Evolutionary conservation across 2,888 invertebrate species (phyloP).

Genomic region (Cantharis rufa): DNA sequence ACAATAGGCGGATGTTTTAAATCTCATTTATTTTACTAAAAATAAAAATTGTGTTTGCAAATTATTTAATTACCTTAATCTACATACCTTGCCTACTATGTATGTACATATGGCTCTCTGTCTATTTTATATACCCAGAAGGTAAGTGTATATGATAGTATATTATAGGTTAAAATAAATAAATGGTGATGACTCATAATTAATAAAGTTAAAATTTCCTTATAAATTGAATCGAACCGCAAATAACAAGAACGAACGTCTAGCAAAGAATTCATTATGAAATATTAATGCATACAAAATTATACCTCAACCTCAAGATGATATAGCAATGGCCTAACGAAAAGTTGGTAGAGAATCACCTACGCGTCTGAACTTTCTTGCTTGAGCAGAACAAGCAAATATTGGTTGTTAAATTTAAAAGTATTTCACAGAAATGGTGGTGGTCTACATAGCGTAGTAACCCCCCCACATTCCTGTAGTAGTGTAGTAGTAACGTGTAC

Average conservation of each 20-base stretch:
- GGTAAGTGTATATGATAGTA: background rate
- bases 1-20: background rate
- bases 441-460: constrained; percentile 50
- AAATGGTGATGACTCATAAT: background rate
- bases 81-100: background rate
- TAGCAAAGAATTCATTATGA: background rate
- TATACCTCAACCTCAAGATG: background rate
- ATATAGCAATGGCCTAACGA: background rate
- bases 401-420: constrained; percentile 28
- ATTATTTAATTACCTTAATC: background rate
- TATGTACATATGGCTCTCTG: background rate
- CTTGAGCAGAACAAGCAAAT: constrained; percentile 42
- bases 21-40: background rate
- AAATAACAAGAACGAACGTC: background rate
- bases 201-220: background rate
- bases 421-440: constrained; percentile 22
- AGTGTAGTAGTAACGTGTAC: constrained; percentile 45
- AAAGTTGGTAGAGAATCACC: constrained; percentile 49
- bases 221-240: background rate
- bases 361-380: constrained; percentile 54
- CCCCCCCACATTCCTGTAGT: constrained; percentile 52
- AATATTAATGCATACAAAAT: background rate
- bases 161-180: too few relatives aligned
- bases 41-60: background rate
- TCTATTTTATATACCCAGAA: background rate